phyloP scores from a whole-genome alignment of 2,888 invertebrate genomes.

The Lasioglossum oenotherae region DNA sequence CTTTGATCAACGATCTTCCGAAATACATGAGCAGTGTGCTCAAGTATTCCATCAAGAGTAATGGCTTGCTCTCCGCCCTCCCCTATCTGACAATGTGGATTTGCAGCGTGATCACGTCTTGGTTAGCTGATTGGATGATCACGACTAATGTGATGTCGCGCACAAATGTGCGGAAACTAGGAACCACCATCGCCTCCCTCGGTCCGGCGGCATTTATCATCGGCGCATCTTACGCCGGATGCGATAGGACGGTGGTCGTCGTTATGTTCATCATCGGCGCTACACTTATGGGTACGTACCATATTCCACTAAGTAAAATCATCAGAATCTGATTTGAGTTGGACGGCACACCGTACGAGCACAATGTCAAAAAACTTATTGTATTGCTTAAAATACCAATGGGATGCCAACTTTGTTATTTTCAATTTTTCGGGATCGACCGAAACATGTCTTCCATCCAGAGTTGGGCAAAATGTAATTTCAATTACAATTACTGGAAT shows the following conservation, averaged over 20 bases:
- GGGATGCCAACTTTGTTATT: no score
- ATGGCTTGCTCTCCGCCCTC: constrained; percentile 83
- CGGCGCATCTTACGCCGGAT: constrained; percentile 85
- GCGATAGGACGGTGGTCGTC: constrained; percentile 82
- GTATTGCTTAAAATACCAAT: no score
- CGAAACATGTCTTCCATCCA: no score
- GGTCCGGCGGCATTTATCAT: constrained; percentile 85
- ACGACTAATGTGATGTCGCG: constrained; percentile 78
- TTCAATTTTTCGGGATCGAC: no score
- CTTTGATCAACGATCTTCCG: constrained; percentile 82
- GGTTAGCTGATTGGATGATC: constrained; percentile 83
- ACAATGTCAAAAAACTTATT: no score
- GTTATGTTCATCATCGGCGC: constrained; percentile 84
- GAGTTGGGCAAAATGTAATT: no score
- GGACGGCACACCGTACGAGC: no score
- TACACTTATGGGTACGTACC: constrained; percentile 83
- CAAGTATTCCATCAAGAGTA: constrained; percentile 81
- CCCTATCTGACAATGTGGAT: constrained; percentile 85
- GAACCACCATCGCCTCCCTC: constrained; percentile 85
- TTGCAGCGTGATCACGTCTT: constrained; percentile 81
- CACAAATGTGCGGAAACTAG: constrained; percentile 84
- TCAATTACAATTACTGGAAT: no score
- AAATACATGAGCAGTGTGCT: constrained; percentile 84
- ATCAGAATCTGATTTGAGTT: no score
- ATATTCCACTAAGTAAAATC: no score